These are phyloP conservation scores for Poecilobothrus nobilitatus DNA, from an alignment of 2,888 invertebrate species.

Conservation along the genomic window DNA sequence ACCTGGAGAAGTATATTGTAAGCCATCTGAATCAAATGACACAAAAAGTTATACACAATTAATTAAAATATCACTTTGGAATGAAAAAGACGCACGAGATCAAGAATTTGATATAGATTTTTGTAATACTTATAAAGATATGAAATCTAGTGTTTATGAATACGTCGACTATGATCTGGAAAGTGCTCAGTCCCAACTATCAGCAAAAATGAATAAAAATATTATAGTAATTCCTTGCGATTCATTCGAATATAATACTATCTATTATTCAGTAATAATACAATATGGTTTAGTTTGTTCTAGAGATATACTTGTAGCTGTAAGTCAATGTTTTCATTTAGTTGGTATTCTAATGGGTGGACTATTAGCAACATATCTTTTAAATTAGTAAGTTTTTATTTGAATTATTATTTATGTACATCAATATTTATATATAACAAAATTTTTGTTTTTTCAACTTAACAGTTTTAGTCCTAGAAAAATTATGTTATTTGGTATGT, in stretches of 20 bases:
- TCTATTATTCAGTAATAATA: slow-evolving; percentile 41
- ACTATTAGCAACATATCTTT: slow-evolving; percentile 41
- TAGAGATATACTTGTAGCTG: slow-evolving; percentile 44
- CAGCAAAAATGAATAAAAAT: slow-evolving; percentile 37
- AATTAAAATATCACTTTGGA: slow-evolving; percentile 44
- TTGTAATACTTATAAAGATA: slow-evolving; percentile 42
- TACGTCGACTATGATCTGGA: slow-evolving; percentile 37
- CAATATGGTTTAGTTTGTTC: slow-evolving; percentile 46
- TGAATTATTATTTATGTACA: neutral
- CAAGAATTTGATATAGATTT: slow-evolving; percentile 42
- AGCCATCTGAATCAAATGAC: slow-evolving; percentile 36
- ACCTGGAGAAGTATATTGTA: slow-evolving; percentile 45
- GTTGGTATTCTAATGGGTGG: slow-evolving; percentile 47
- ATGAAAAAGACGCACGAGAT: slow-evolving; percentile 40
- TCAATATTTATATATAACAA: neutral
- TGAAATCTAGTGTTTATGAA: slow-evolving; percentile 39
- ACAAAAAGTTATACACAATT: slow-evolving; percentile 38
- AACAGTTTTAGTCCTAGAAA: slow-evolving; percentile 43
- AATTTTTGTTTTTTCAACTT: slow-evolving; percentile 4
- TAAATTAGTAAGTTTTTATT: slow-evolving; percentile 37
- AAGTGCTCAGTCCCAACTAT: slow-evolving; percentile 35
- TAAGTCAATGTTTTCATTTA: slow-evolving; percentile 46
- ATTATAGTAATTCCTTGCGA: slow-evolving; percentile 40
- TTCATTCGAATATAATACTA: slow-evolving; percentile 38
- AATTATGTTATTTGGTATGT: slow-evolving; percentile 44